Percentiles rank a stretch among this genome's conserved stretches.
These are phyloP conservation scores for Lagothrix lagotricha DNA, from an alignment of 2,797 vertebrate genomes.

Conservation along the genomic window DNA sequence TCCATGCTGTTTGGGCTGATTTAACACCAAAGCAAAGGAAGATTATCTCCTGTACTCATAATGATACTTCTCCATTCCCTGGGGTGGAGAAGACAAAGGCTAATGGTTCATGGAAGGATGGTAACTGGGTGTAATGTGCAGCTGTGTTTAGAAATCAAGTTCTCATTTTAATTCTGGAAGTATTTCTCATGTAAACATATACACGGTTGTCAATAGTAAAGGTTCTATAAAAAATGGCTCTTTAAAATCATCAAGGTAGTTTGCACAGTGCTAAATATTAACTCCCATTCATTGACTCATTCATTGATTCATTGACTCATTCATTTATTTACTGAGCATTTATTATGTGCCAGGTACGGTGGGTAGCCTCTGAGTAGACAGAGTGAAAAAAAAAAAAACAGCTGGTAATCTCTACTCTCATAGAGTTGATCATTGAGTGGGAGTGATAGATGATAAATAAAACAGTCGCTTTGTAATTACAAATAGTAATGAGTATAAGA, in stretches of 20 bases:
- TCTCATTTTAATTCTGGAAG: neutral
- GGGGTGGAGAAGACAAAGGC: neutral
- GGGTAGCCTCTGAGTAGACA: neutral
- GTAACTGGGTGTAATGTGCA: neutral
- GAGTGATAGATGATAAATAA: neutral
- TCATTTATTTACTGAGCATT: neutral
- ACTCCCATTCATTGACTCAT: neutral
- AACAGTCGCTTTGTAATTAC: neutral
- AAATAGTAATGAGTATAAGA: fast-evolving
- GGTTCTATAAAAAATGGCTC: neutral
- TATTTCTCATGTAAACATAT: neutral
- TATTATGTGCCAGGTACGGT: neutral
- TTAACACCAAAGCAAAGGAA: slow-evolving; percentile 62
- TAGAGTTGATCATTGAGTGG: neutral
- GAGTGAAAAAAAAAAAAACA: fast-evolving
- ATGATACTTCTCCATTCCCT: neutral
- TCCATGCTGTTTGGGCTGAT: slow-evolving; percentile 53
- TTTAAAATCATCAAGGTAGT: slow-evolving; percentile 2
- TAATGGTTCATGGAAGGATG: slow-evolving; percentile 22
- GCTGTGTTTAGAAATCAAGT: neutral
- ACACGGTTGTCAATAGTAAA: neutral
- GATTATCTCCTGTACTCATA: slow-evolving; percentile 32
- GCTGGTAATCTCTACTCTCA: neutral
- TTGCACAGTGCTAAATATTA: neutral
- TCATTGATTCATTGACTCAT: neutral